Evolutionary conservation across 2,888 invertebrate species (phyloP).

Genomic region (Xestobium rufovillosum): DNA sequence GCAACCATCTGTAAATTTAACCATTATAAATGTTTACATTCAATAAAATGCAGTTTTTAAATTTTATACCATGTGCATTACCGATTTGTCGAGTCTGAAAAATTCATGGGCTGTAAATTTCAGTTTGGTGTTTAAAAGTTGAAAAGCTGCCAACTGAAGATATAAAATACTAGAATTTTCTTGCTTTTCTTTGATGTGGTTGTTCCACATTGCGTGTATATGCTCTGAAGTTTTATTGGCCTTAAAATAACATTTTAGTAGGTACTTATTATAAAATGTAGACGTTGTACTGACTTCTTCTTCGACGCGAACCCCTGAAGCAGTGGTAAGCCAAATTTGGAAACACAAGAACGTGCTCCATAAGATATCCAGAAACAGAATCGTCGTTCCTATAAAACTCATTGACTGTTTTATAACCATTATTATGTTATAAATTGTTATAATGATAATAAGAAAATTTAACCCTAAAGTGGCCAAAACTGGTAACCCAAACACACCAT

Average conservation of each 20-base stretch:
- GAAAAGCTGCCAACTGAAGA: constrained; percentile 31
- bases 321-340: neutral
- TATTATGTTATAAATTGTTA: neutral
- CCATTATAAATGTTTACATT: constrained; percentile 5
- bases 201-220: constrained; percentile 15
- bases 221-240: constrained; percentile 10
- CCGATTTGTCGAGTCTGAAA: constrained; percentile 39
- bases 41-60: too few species aligned
- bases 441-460: neutral
- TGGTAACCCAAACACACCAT: neutral
- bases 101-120: constrained; percentile 40
- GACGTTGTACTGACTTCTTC: too few species aligned
- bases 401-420: too few species aligned
- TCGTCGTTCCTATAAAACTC: too few species aligned
- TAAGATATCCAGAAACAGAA: too few species aligned
- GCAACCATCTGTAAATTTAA: constrained; percentile 35
- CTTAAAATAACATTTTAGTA: constrained; percentile 8
- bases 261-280: neutral
- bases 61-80: constrained; percentile 39
- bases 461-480: neutral
- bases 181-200: constrained; percentile 6
- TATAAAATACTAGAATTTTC: constrained; percentile 5
- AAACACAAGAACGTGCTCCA: too few species aligned
- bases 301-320: too few species aligned
- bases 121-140: constrained; percentile 37